Evolutionary conservation across 2,888 invertebrate genomes (phyloP), one percentile per base, ranked within the genome.

Genomic region (Phyllotreta striolata): DNA sequence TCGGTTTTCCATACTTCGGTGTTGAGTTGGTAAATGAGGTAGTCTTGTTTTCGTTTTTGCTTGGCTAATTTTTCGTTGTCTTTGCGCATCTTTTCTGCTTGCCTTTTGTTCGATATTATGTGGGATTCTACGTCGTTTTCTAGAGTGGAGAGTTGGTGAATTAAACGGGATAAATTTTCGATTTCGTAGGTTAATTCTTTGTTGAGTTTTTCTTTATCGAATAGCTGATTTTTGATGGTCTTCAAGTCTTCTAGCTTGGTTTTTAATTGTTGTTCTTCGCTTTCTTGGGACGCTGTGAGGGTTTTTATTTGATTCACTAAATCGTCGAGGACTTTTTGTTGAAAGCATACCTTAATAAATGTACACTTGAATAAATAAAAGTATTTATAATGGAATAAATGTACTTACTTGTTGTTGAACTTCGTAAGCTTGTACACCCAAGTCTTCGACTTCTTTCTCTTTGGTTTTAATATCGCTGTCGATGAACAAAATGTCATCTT

Each of bases 1-100:
- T 92, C 90, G 12, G 91, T 81, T 70, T 85, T 87, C 85, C 89
- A 89, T 1, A 91, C 87, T 78, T 91, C 90, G 58, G 87, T 86
- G 77, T 86, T 88, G 12, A 92, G 78, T 41, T 87, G 87, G 73
- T 87, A 89, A 55, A 92, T 83, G 37, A 72, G 67, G 7, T 70
- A 64, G 62, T 76, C 88, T 81, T 87, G 81, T 66, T 85, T 80
- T 14, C 86, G 80, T 73, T 89, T 88, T 73, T 89, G 87, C 44
- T 84, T 83, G 0, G 84, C 83, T 34, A 87, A 77, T 13, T 81
- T 80, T 13, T 80, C 76, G 74, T 87, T 87, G 72, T 88, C 86
- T 7, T 82, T 81, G 47, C 83, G 81, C 74, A 87, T 86, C 80
- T 90, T 90, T 72, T 88, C 87, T 0, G 88, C 86, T 75, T 89